A percentile compares a stretch with the other conserved stretches of the same genome.
These are phyloP conservation scores for Ursus arctos DNA, from an alignment of 2,113 vertebrate species.

Conservation along the genomic window DNA sequence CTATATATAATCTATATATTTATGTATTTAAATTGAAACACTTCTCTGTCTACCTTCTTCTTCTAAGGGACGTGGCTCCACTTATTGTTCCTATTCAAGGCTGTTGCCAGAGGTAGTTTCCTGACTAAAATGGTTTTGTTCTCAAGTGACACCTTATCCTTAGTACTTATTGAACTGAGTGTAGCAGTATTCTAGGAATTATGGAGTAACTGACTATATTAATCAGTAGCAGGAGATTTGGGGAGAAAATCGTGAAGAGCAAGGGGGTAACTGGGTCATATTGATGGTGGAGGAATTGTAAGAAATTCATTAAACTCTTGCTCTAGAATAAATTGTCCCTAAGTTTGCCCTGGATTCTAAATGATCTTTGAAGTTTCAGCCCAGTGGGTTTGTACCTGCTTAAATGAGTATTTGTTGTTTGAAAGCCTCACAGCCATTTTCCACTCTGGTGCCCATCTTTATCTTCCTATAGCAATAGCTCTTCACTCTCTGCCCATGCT, in stretches of 20 bases:
- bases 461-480: not conserved
- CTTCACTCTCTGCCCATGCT: not conserved
- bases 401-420: not conserved
- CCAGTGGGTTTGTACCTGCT: not conserved
- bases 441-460: not conserved
- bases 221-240: not conserved
- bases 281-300: not conserved
- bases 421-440: not conserved
- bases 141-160: not conserved
- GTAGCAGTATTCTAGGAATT: not conserved
- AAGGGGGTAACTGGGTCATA: not conserved
- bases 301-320: not conserved
- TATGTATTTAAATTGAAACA: not conserved
- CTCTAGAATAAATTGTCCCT: not conserved
- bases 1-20: not conserved
- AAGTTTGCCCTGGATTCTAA: not conserved
- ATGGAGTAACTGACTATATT: not conserved
- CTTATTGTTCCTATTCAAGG: not conserved
- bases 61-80: not conserved
- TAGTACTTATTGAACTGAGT: not conserved
- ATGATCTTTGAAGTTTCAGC: not conserved
- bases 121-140: not conserved
- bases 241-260: not conserved
- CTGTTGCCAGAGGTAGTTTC: not conserved
- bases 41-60: not conserved